Evolutionary conservation across 2,113 vertebrate genomes (phyloP).

Genomic region (Piaya cayana): DNA sequence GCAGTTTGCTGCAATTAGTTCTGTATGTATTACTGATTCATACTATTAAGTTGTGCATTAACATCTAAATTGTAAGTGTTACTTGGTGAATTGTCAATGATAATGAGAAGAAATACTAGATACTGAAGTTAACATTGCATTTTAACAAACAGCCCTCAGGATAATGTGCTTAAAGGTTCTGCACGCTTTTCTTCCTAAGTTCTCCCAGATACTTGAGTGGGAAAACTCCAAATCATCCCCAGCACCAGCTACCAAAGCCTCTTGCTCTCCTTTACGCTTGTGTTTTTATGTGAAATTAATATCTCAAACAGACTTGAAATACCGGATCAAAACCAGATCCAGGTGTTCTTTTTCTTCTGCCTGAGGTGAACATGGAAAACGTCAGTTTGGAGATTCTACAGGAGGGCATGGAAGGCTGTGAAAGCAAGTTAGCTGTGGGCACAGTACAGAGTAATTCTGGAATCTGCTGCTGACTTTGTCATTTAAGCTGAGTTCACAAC

Average conservation of each 20-base stretch:
- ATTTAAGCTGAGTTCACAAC: neutral
- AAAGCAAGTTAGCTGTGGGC: neutral
- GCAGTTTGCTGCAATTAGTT: neutral
- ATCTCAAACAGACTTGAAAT: neutral
- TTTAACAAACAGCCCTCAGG: neutral
- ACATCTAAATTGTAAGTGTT: neutral
- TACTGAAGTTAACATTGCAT: neutral
- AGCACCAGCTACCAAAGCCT: neutral
- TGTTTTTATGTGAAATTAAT: neutral
- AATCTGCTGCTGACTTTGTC: neutral
- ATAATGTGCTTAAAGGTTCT: neutral
- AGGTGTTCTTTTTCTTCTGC: neutral
- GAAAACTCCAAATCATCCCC: neutral
- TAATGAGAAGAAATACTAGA: neutral
- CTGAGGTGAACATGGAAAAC: neutral
- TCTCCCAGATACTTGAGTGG: neutral
- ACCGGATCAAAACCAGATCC: neutral
- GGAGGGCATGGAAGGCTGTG: neutral
- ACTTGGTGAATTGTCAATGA: neutral
- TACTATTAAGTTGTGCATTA: neutral
- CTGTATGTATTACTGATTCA: neutral
- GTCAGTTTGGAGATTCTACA: neutral
- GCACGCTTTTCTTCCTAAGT: neutral
- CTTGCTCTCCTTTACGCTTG: neutral
- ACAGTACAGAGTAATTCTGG: neutral